Evolutionary conservation across 2,888 invertebrate genomes (phyloP).

Genomic region (Drosophila sordidula): DNA sequence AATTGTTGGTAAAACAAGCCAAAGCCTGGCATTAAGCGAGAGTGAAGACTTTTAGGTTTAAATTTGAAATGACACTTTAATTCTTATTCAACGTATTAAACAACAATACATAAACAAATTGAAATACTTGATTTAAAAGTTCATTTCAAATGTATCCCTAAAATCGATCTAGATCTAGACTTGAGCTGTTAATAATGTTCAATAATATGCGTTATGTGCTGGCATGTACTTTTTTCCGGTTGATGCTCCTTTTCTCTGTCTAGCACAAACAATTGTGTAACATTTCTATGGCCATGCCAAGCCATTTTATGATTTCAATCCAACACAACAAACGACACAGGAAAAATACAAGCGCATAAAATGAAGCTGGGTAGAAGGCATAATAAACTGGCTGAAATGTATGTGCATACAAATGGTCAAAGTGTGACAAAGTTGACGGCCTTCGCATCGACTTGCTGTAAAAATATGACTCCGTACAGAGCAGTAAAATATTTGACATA

Average conservation of each 20-base stretch:
- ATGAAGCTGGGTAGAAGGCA: neutral
- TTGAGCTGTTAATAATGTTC: too few relatives aligned
- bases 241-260: neutral
- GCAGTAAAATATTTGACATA: conserved; percentile 67
- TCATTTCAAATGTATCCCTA: neutral
- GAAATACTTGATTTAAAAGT: too few relatives aligned
- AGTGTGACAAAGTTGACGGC: conserved; percentile 41
- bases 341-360: neutral
- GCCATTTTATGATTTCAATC: too few relatives aligned
- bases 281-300: neutral
- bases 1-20: neutral
- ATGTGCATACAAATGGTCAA: conserved; percentile 31
- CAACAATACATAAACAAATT: too few relatives aligned
- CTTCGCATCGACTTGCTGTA: conserved; percentile 31
- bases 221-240: neutral
- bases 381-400: conserved; percentile 30
- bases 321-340: neutral
- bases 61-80: too few relatives aligned
- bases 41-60: neutral
- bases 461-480: conserved; percentile 29
- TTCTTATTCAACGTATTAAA: too few relatives aligned
- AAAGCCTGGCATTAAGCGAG: neutral
- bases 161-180: neutral
- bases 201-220: too few relatives aligned
- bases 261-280: neutral